Evolutionary conservation across 2,113 vertebrate genomes (phyloP).

Genomic region (Neopipo cinnamomea): DNA sequence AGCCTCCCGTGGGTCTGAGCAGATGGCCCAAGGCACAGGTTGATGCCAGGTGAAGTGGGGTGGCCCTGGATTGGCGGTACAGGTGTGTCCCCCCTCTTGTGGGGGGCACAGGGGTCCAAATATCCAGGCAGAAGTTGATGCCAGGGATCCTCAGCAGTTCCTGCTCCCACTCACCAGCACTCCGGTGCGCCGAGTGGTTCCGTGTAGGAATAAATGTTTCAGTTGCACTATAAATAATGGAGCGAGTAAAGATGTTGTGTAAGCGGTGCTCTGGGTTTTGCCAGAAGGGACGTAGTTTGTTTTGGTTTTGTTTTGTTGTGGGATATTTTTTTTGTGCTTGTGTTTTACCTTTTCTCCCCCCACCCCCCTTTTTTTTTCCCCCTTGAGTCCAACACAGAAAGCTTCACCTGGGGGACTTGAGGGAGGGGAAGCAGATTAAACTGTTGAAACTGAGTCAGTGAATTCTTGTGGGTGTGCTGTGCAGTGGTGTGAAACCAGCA

Average conservation of each 20-base stretch:
- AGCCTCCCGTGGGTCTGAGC: background rate
- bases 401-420: constrained; percentile 10
- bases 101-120: background rate
- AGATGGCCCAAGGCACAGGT: no score
- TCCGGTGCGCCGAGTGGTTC: background rate
- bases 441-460: constrained; percentile 39
- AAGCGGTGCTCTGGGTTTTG: constrained; percentile 86
- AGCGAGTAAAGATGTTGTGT: constrained; percentile 77
- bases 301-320: constrained; percentile 53
- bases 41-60: background rate
- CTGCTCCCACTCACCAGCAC: background rate
- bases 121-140: background rate
- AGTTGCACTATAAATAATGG: constrained; percentile 90
- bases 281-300: constrained; percentile 72
- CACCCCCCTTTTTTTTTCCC: background rate
- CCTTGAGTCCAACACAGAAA: background rate
- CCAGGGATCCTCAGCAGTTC: fast-evolving
- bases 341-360: background rate
- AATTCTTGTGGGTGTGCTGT: background rate
- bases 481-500: background rate
- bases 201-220: constrained; percentile 88
- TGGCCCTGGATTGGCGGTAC: no score
- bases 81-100: fast-evolving
- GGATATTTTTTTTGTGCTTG: background rate
- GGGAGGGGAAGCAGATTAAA: constrained; percentile 27